These are phyloP conservation scores for Hartigia nigra DNA, from an alignment of 2,888 invertebrate genomes.

Conservation along the genomic window DNA sequence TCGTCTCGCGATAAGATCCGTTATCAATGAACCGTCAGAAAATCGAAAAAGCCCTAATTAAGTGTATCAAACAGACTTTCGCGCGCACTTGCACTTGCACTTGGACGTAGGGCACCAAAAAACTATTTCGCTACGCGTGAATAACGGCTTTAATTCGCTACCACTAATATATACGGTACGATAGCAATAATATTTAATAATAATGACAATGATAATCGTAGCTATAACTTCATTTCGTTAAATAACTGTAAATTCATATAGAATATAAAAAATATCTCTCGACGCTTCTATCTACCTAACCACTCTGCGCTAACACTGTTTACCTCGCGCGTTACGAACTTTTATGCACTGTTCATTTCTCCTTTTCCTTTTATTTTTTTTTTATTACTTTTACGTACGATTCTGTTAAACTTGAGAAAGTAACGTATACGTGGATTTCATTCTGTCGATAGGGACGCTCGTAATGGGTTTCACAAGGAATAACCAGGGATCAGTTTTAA, in stretches of 20 bases:
- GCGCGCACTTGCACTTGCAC: constrained; percentile 28
- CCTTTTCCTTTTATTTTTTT: constrained; percentile 11
- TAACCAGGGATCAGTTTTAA: background rate
- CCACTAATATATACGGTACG: constrained; percentile 4
- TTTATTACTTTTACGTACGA: constrained; percentile 33
- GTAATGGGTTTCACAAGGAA: background rate
- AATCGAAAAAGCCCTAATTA: constrained; percentile 30
- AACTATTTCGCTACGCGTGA: background rate
- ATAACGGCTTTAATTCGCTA: background rate
- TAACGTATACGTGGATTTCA: constrained; percentile 10
- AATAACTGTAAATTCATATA: constrained; percentile 45
- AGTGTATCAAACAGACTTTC: constrained; percentile 30
- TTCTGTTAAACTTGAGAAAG: constrained; percentile 16
- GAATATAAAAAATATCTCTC: constrained; percentile 62
- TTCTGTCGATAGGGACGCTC: background rate
- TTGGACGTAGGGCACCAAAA: constrained; percentile 34
- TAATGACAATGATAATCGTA: constrained; percentile 10
- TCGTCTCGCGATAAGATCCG: constrained; percentile 8
- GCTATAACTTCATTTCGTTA: constrained; percentile 25
- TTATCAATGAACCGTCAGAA: constrained; percentile 17
- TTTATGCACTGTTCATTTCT: constrained; percentile 13
- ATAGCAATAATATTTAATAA: constrained; percentile 7
- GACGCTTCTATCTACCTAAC: constrained; percentile 50
- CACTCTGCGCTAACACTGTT: constrained; percentile 48
- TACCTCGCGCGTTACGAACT: constrained; percentile 41